Conservation (phyloP, 2,113 vertebrate species). For the Eudorcas thomsonii region DNA sequence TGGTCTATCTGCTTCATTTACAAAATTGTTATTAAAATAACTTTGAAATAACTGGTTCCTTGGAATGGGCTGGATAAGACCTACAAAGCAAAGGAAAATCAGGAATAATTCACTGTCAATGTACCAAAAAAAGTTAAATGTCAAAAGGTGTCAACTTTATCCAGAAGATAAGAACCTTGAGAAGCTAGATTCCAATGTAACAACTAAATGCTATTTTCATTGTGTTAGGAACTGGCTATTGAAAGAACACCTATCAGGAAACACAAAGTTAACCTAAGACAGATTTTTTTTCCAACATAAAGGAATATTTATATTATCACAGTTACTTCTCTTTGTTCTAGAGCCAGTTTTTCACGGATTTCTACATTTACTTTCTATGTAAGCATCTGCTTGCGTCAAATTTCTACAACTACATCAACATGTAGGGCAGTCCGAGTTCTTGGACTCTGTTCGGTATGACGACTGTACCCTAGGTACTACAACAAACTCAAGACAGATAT, state of each 20-base stretch:
- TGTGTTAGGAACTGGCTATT: not conserved
- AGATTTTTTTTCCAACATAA: not conserved
- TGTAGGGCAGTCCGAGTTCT: not conserved
- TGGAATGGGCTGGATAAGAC: slow-evolving; percentile 93
- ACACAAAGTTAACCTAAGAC: accelerated
- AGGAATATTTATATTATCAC: not conserved
- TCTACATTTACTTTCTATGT: not conserved
- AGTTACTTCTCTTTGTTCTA: not conserved
- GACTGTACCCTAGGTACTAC: not conserved
- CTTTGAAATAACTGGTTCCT: slow-evolving; percentile 92
- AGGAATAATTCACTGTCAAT: not conserved
- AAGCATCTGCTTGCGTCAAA: not conserved
- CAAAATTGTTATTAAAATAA: slow-evolving; percentile 90
- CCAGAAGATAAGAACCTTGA: not conserved
- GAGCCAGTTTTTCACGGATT: not conserved
- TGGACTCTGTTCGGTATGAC: not conserved
- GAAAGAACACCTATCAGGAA: not conserved
- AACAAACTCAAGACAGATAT: not conserved
- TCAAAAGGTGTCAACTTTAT: not conserved
- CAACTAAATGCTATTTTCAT: not conserved
- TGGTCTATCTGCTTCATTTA: slow-evolving; percentile 91
- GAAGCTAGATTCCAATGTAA: not conserved
- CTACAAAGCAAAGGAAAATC: slow-evolving; percentile 78
- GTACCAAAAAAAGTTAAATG: not conserved
- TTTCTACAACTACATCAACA: not conserved